Base-by-base conservation (phyloP, 2,888 invertebrate genomes). In the Clostera curtula region DNA sequence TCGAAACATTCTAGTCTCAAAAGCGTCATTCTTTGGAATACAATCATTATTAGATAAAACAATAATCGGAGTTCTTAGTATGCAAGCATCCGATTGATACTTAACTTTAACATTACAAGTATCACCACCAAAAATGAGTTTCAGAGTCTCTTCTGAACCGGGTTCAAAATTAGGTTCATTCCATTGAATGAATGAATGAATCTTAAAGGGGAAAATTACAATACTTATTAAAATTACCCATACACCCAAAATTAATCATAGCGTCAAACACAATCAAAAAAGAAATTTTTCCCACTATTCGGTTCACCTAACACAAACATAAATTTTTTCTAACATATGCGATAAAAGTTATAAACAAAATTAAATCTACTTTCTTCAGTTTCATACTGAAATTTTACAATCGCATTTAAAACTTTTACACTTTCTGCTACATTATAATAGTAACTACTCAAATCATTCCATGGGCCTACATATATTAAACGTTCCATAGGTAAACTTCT, bases 81-180 rank as follows among this genome's bases (percentile, higher is more conserved):
- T 34, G 28, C 29, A 25, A 13, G 31, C 38, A 25, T 35, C 31
- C 6, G n/a, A 10, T 26, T 32, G 21, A 30, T 36, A 36, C 28
- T 39, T 39, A 7, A 39, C 23, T 10, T 27, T 31, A 9, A 24
- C 38, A 15, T 24, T 19, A 23, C 25, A 28, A 2, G 26, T 28
- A 21, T 31, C 34, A 19, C 37, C 37, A 9, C 31, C 30, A 22
- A 36, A 36, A 27, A 44, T 27, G 15, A 40, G 20, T 34, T 43
- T 40, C 26, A 40, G 28, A 7, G 38, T 41, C 23, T 46, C 39
- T 12, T 34, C 34, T 11, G 39, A 25, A 16, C 25, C 19, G 2
- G 40, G 40, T 34, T 43, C 38, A 13, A 25, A 34, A 29, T 40
- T 41, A 19, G 43, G 43, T 32, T 46, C 46, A 19, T 41, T 41